Evolutionary conservation across 2,888 invertebrate genomes (phyloP).

Genomic region (Monochamus alternatus): DNA sequence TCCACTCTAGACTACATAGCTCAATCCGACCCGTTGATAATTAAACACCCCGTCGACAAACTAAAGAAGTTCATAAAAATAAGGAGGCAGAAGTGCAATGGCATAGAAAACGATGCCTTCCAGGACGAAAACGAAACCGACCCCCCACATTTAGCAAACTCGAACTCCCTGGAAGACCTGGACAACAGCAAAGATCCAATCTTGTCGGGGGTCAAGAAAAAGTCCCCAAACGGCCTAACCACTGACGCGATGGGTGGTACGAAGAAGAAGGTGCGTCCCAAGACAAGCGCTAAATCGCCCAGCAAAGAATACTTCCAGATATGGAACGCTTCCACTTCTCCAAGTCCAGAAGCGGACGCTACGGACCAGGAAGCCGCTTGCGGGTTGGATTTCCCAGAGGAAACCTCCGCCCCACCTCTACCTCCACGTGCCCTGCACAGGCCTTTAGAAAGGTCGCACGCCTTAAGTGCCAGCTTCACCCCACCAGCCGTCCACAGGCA

Average conservation of each 20-base stretch:
- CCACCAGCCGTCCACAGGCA: slow-evolving; percentile 82
- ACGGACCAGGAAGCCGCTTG: slow-evolving; percentile 52
- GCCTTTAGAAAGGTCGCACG: slow-evolving; percentile 78
- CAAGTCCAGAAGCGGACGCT: slow-evolving; percentile 58
- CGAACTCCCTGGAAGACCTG: slow-evolving; percentile 66
- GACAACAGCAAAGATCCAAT: slow-evolving; percentile 57
- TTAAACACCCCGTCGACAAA: slow-evolving; percentile 75
- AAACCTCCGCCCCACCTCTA: slow-evolving; percentile 72
- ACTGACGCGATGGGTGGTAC: slow-evolving; percentile 74
- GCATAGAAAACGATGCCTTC: slow-evolving; percentile 69
- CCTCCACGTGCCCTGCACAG: slow-evolving; percentile 83
- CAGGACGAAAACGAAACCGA: slow-evolving; percentile 68
- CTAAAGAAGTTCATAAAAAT: slow-evolving; percentile 73
- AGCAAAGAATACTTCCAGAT: slow-evolving; percentile 80
- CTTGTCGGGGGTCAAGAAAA: slow-evolving; percentile 67
- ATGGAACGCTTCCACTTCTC: slow-evolving; percentile 78
- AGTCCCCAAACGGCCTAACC: slow-evolving; percentile 66
- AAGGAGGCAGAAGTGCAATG: slow-evolving; percentile 68
- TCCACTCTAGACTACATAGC: slow-evolving; percentile 78
- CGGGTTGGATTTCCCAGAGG: slow-evolving; percentile 48
- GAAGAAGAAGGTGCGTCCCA: slow-evolving; percentile 78
- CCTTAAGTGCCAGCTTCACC: slow-evolving; percentile 63
- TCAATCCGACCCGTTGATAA: slow-evolving; percentile 77
- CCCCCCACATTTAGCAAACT: slow-evolving; percentile 58
- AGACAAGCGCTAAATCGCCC: slow-evolving; percentile 73